A percentile compares a stretch with the other conserved stretches of the same genome.
These are phyloP conservation scores for Pseudeuparius sepicola DNA, from an alignment of 2,888 invertebrate genomes.

Conservation along the genomic window DNA sequence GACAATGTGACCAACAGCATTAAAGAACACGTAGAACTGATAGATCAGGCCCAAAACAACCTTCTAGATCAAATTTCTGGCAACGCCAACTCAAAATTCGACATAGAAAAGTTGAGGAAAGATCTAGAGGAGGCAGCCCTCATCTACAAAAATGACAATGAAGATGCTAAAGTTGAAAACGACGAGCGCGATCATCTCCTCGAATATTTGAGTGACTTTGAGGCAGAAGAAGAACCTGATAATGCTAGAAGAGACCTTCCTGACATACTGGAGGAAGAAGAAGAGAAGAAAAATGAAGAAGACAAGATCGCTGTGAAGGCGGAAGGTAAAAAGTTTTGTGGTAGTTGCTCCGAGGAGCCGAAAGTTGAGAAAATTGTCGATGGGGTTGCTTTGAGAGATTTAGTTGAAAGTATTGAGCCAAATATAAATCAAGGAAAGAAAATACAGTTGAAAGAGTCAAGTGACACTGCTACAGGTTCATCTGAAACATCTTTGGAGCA, in stretches of 20 bases:
- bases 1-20: slow-evolving; percentile 11
- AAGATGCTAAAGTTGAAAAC: slow-evolving; percentile 8
- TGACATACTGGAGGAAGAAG: slow-evolving; percentile 21
- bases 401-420: no score
- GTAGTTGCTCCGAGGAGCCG: no score
- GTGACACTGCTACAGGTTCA: no score
- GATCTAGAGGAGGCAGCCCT: slow-evolving; percentile 21
- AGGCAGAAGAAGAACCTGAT: slow-evolving; percentile 13
- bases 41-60: slow-evolving; percentile 25
- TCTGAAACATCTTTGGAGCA: no score
- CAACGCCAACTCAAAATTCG: slow-evolving; percentile 20
- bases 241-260: slow-evolving; percentile 10
- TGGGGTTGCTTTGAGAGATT: no score
- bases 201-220: slow-evolving; percentile 17
- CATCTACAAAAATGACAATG: slow-evolving; percentile 15
- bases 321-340: slow-evolving; percentile 9
- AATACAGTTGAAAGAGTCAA: no score
- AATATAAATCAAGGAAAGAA: no score
- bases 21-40: slow-evolving; percentile 21
- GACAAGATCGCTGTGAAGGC: slow-evolving; percentile 1
- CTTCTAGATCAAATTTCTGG: slow-evolving; percentile 25
- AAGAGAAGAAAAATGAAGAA: slow-evolving; percentile 12
- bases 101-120: slow-evolving; percentile 20
- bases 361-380: no score
- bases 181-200: slow-evolving; percentile 8